A percentile compares a stretch with the other conserved stretches of the same genome.
Conservation (phyloP, 2,113 vertebrate species). For the Atlantisia rogersi region DNA sequence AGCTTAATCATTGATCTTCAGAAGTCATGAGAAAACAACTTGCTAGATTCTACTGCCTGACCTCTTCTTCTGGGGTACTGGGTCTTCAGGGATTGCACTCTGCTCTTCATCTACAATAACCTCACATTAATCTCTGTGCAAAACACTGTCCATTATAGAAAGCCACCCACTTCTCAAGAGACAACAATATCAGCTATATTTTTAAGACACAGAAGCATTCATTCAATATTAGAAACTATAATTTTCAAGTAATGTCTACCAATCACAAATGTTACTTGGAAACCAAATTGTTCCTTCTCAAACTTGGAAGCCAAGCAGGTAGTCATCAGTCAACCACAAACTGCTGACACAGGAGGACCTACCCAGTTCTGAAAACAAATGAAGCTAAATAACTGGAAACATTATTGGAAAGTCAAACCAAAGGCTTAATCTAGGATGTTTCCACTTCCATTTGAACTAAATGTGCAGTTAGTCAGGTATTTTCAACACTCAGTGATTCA, state of each 20-base stretch:
- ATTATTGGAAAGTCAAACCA: not conserved
- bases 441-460: not conserved
- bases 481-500: not conserved
- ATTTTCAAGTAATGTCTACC: not conserved
- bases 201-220: conserved; percentile 7
- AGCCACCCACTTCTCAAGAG: not conserved
- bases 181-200: not conserved
- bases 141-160: not conserved
- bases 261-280: not conserved
- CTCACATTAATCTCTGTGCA: not conserved
- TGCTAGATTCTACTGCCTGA: not conserved
- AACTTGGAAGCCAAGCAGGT: conserved; percentile 20
- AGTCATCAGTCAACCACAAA: conserved; percentile 46
- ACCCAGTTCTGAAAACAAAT: conserved; percentile 11
- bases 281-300: not conserved
- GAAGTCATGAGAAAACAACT: not conserved
- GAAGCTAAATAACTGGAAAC: not conserved
- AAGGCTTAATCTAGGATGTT: not conserved
- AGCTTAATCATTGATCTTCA: not conserved
- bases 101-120: not conserved
- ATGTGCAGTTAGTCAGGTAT: not conserved
- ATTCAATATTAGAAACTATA: not conserved
- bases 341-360: conserved; percentile 5
- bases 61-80: not conserved
- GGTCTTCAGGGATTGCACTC: not conserved